Conservation (phyloP, 1,140 invertebrate species). For the Pseudomyrmex sp. region DNA sequence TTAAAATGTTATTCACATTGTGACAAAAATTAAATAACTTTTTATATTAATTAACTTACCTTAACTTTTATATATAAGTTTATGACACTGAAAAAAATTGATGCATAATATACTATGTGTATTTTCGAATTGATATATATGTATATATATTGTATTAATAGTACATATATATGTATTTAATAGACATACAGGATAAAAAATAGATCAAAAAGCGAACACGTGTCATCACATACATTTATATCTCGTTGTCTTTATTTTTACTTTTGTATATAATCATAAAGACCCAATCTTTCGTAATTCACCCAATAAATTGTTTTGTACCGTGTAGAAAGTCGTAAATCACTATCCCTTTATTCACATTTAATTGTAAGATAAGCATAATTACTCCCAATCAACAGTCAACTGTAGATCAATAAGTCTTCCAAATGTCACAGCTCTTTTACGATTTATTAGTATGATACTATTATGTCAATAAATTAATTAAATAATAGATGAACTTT, state of each 20-base stretch:
- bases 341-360: constrained; percentile 13
- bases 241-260: constrained; percentile 66
- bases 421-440: neutral
- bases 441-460: neutral
- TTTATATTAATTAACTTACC: neutral
- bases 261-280: constrained; percentile 65
- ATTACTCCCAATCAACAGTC: neutral
- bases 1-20: neutral
- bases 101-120: neutral
- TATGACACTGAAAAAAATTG: neutral
- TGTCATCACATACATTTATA: constrained; percentile 28
- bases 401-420: constrained; percentile 11
- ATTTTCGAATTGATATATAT: neutral
- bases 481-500: constrained; percentile 19
- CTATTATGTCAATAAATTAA: constrained; percentile 26
- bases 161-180: neutral
- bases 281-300: constrained; percentile 54
- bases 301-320: constrained; percentile 64
- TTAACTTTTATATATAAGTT: neutral
- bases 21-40: neutral
- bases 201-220: constrained; percentile 51
- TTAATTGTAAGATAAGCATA: neutral
- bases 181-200: constrained; percentile 21
- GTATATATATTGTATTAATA: neutral
- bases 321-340: constrained; percentile 39